These are phyloP conservation scores for Berghia stephanieae DNA, from an alignment of 1,140 invertebrate genomes.

Conservation along the genomic window DNA sequence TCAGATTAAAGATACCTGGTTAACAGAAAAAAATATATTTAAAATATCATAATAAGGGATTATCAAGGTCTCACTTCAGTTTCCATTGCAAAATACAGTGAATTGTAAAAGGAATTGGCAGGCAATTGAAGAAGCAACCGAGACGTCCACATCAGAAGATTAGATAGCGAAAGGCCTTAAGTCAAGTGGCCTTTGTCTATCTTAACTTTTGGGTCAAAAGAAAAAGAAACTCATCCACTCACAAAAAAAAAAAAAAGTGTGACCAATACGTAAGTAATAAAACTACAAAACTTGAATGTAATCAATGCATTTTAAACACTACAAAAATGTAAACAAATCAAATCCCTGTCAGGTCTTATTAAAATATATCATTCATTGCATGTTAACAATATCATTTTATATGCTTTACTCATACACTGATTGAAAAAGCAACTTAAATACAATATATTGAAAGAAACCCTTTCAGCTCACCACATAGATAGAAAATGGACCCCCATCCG, in stretches of 20 bases:
- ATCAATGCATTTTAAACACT: too few relatives aligned
- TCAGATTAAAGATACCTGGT: slow-evolving; percentile 26
- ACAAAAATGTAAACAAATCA: too few relatives aligned
- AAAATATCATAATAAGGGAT: background rate
- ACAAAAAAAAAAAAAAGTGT: too few relatives aligned
- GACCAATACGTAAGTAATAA: too few relatives aligned
- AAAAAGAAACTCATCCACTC: too few relatives aligned
- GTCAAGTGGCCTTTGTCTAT: too few relatives aligned
- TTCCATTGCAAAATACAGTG: background rate
- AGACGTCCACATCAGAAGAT: background rate
- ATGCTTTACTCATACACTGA: background rate
- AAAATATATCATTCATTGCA: too few relatives aligned
- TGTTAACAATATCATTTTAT: too few relatives aligned
- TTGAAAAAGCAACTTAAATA: background rate
- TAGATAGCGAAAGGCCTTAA: background rate
- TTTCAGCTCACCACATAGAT: slow-evolving; percentile 49
- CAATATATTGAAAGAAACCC: background rate
- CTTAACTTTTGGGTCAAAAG: too few relatives aligned
- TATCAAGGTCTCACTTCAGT: background rate
- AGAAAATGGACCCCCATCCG: slow-evolving; percentile 60
- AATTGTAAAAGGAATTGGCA: background rate
- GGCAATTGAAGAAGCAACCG: background rate
- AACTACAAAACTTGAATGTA: too few relatives aligned
- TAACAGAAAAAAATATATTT: background rate
- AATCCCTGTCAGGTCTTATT: too few relatives aligned